A percentile compares a stretch with the other conserved stretches of the same genome.
Evolutionary conservation across 2,113 vertebrate genomes (phyloP).

Genomic region (Odontesthes bonariensis): DNA sequence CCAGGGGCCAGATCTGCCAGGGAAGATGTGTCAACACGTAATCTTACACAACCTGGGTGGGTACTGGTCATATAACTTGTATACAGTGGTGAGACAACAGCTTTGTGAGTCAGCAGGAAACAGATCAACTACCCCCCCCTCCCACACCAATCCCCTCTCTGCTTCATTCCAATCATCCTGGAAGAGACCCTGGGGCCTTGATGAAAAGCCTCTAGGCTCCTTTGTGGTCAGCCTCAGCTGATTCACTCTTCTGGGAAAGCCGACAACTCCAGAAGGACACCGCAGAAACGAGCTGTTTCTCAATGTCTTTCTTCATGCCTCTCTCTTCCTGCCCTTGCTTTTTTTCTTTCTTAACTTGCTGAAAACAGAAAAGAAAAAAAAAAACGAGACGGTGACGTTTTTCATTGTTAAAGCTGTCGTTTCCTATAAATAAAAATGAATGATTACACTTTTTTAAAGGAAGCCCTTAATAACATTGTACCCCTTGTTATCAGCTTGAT

Average conservation of each 20-base stretch:
- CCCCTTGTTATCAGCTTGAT: background rate
- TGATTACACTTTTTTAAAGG: background rate
- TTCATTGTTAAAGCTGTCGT: constrained; percentile 3
- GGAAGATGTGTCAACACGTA: constrained; percentile 43
- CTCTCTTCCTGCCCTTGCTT: constrained; percentile 1
- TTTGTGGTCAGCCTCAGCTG: constrained; percentile 71
- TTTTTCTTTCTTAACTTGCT: background rate
- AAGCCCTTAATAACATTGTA: background rate
- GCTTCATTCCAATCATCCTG: constrained; percentile 10
- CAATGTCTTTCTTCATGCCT: constrained; percentile 13
- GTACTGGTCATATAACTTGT: constrained; percentile 40
- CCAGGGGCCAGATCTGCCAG: constrained; percentile 25
- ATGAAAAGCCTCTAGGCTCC: constrained; percentile 68
- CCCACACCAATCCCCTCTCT: background rate
- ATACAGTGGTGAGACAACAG: constrained; percentile 45
- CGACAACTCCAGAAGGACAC: constrained; percentile 44
- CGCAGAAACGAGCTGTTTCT: constrained; percentile 45
- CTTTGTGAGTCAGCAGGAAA: constrained; percentile 59
- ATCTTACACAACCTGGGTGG: constrained; percentile 38
- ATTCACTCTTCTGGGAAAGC: constrained; percentile 82
- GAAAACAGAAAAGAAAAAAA: too few relatives aligned
- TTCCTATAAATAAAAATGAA: constrained; percentile 5
- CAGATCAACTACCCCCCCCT: background rate
- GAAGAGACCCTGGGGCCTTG: constrained; percentile 58
- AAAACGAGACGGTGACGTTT: background rate